Conservation (phyloP, 2,113 vertebrate genomes). For the Cacatua alba region DNA sequence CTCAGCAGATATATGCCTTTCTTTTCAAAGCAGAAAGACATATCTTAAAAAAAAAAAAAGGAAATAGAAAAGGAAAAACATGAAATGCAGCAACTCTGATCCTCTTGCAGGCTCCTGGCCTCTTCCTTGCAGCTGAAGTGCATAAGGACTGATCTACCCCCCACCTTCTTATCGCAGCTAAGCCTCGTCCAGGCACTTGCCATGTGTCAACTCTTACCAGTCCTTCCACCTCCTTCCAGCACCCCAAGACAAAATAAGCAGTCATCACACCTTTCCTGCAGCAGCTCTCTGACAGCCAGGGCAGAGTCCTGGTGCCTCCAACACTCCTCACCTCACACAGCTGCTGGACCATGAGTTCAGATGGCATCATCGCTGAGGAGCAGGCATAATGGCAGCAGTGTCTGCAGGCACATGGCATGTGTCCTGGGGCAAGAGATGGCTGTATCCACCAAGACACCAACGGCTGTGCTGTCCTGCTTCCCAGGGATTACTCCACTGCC, state of each 20-base stretch:
- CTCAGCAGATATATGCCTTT: rapidly evolving
- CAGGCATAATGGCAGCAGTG: neutral
- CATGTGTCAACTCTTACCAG: neutral
- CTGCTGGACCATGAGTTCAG: rapidly evolving
- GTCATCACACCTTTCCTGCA: neutral
- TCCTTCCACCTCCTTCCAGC: neutral
- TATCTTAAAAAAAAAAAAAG: neutral
- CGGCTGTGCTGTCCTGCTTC: neutral
- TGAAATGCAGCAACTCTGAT: neutral
- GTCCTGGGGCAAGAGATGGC: neutral
- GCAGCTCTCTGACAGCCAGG: neutral
- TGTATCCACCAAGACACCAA: neutral
- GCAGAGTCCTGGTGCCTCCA: rapidly evolving
- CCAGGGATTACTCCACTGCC: neutral
- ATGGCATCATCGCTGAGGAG: rapidly evolving
- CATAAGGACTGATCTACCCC: neutral
- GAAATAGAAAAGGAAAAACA: neutral
- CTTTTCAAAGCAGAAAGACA: neutral
- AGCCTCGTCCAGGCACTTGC: neutral
- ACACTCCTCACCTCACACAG: rapidly evolving
- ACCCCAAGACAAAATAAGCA: neutral
- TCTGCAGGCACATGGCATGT: neutral
- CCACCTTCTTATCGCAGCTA: neutral
- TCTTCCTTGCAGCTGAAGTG: neutral
- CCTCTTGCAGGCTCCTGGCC: neutral